These are phyloP conservation scores for Bujurquina vittata DNA, from an alignment of 2,113 vertebrate species.

Conservation along the genomic window DNA sequence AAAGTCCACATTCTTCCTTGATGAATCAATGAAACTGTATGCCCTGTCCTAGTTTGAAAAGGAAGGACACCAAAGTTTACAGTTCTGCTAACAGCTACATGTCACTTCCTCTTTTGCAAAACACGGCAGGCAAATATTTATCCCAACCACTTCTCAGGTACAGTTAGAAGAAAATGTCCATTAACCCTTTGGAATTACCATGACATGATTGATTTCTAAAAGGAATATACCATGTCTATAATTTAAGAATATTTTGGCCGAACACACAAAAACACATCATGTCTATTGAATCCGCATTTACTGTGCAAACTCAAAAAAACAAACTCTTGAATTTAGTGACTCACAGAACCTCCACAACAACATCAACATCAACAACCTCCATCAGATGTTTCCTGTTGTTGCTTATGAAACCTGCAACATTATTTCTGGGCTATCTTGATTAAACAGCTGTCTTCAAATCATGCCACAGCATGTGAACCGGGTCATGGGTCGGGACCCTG, in stretches of 20 bases:
- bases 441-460: background rate
- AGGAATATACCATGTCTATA: background rate
- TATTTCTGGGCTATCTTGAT: background rate
- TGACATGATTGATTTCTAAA: background rate
- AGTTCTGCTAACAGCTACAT: slow-evolving; percentile 41
- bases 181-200: background rate
- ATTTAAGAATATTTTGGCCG: background rate
- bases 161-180: background rate
- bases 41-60: slow-evolving; percentile 19
- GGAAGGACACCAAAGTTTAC: slow-evolving; percentile 36
- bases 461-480: background rate
- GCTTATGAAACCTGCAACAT: background rate
- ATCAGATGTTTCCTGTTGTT: slow-evolving; percentile 11
- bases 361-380: background rate
- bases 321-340: background rate
- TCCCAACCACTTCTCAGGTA: slow-evolving; percentile 34
- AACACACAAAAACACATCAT: background rate
- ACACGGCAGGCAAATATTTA: slow-evolving; percentile 63
- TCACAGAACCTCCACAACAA: background rate
- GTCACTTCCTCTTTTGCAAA: slow-evolving; percentile 50
- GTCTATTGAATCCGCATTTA: background rate
- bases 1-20: background rate
- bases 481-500: background rate
- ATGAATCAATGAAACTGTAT: background rate
- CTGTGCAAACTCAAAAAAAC: background rate